These are phyloP conservation scores for Drosophila neotestacea DNA, from an alignment of 2,888 invertebrate genomes.

Conservation along the genomic window DNA sequence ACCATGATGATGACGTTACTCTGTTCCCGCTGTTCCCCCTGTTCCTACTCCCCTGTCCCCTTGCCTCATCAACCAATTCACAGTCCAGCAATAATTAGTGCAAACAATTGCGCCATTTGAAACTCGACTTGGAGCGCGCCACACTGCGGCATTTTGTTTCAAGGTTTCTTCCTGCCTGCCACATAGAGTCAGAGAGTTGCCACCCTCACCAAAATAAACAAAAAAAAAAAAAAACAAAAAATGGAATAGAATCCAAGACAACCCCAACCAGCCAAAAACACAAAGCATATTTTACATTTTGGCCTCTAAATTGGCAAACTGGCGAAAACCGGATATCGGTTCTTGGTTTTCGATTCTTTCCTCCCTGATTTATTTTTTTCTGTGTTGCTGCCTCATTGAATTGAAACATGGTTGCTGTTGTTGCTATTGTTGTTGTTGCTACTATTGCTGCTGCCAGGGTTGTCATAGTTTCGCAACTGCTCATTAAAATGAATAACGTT, in stretches of 20 bases:
- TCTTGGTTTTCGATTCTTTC: slow-evolving; percentile 9
- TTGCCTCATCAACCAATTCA: background rate
- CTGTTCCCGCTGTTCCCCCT: background rate
- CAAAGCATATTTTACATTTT: slow-evolving; percentile 45
- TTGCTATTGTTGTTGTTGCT: background rate
- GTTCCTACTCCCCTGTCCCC: background rate
- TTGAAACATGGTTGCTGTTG: background rate
- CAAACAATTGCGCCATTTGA: slow-evolving; percentile 74
- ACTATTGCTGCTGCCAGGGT: slow-evolving; percentile 13
- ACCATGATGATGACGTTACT: slow-evolving; percentile 16
- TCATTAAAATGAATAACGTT: slow-evolving; percentile 20
- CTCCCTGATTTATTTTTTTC: background rate
- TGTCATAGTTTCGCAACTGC: slow-evolving; percentile 16
- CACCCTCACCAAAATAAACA: background rate
- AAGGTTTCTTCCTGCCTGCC: slow-evolving; percentile 37
- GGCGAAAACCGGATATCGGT: slow-evolving; percentile 34
- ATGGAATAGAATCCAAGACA: background rate
- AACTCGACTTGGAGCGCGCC: slow-evolving; percentile 52
- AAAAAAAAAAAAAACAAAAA: background rate
- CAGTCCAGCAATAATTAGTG: slow-evolving; percentile 69
- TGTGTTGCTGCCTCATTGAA: background rate
- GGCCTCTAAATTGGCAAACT: slow-evolving; percentile 65
- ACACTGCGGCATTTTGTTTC: slow-evolving; percentile 67
- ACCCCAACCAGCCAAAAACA: background rate
- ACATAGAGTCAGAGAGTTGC: slow-evolving; percentile 2